Percentiles rank a stretch among this genome's conserved stretches.
Evolutionary conservation across 1,140 invertebrate species (phyloP).

Genomic region (Nymphalis io): DNA sequence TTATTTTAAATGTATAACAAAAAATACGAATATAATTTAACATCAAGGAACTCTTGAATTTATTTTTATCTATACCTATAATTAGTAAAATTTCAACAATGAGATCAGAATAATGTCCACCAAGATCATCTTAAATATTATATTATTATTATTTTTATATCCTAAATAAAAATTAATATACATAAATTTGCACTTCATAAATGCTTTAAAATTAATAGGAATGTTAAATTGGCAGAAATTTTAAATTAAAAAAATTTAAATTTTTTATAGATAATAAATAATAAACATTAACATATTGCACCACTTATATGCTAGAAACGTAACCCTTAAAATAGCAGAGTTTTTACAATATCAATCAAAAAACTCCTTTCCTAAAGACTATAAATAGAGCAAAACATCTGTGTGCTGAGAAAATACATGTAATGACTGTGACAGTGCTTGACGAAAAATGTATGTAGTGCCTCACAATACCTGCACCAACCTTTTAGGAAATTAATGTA

Average conservation of each 20-base stretch:
- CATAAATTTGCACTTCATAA: conserved; percentile 23
- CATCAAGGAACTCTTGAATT: not conserved
- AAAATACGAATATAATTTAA: not conserved
- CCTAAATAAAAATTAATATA: not conserved
- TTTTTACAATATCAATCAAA: conserved; percentile 59
- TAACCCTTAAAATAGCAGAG: conserved; percentile 43
- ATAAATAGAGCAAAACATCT: not conserved
- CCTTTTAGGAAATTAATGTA: conserved; percentile 47
- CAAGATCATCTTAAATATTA: not conserved
- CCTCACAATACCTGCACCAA: conserved; percentile 69
- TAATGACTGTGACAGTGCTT: conserved; percentile 52
- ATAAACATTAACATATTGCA: conserved; percentile 2
- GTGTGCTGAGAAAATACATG: conserved; percentile 19
- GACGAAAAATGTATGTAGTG: conserved; percentile 52
- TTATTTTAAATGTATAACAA: conserved; percentile 18
- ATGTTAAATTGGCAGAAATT: conserved; percentile 15
- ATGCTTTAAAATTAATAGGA: conserved; percentile 20
- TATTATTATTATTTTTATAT: too few relatives aligned
- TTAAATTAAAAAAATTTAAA: not conserved
- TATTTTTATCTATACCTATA: not conserved
- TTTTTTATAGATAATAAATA: not conserved
- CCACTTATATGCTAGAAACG: conserved; percentile 9
- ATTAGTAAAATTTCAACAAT: not conserved
- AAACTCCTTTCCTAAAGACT: not conserved
- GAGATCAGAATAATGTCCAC: not conserved